Evolutionary conservation across 2,888 invertebrate species (phyloP), one percentile per base, ranked within the genome.

Genomic region (Halocaridina rubra): DNA sequence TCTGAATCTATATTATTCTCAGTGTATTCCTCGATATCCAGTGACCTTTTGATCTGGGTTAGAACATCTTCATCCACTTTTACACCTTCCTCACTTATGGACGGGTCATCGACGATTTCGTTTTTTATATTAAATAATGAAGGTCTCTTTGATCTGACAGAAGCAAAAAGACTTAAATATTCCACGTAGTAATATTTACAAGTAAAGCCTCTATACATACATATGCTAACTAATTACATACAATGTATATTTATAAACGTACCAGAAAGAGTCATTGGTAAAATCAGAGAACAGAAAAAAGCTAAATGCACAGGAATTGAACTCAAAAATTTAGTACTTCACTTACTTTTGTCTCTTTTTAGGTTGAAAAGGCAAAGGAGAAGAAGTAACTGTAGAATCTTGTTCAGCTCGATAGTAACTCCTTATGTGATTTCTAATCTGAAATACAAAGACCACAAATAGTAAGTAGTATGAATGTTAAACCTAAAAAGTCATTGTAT

Each of bases 361-460:
- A 72, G 79, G 84, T 61, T 74, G 27, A 67, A 75, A 84, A 46
- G 79, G 84, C 22, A 79, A 61, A 7, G 84, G 84, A 16, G 79
- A 39, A 30, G 29, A 67, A 30, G 84, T 84, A 29, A 84, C 79
- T 22, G 84, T 84, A 67, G 72, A 13, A 53, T 84, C 84, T 16
- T 84, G 46, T 19, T 80, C 79, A 4, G 79, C 30, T 16, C 67
- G 74, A 67, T 84, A 84, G 30, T 84, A 84, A 22, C 77, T 75
- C 27, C 84, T 61, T 53, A 84, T 84, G 79, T 84, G 84, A n/a
- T 30, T 5, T 16, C 72, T 84, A 22, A 84, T 53, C 84, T 84
- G 79, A 3, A 29, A 30, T 5, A 53, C 22, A 53, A 22, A 69
- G 2, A 16, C n/a, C n/a, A n/a, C n/a, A n/a, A n/a, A n/a, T n/a